A percentile compares a stretch with the other conserved stretches of the same genome.
These are phyloP conservation scores for Pangasius djambal DNA, from an alignment of 2,797 vertebrate genomes.

Conservation along the genomic window DNA sequence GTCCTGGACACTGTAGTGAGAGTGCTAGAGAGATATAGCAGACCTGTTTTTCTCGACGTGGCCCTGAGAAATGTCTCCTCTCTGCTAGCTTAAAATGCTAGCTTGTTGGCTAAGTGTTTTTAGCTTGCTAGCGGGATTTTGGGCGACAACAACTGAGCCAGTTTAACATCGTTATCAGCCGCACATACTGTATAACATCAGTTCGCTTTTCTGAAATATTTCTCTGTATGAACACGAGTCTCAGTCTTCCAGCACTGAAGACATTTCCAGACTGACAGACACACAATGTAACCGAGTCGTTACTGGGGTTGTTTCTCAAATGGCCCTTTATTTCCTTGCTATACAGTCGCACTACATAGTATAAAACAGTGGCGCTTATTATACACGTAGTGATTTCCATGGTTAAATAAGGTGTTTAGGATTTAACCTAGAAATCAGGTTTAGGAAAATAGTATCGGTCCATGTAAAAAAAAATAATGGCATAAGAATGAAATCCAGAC, in stretches of 20 bases:
- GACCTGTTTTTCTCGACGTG: background rate
- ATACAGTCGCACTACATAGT: background rate
- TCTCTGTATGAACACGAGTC: no score
- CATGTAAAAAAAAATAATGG: background rate
- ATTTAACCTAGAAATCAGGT: background rate
- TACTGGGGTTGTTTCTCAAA: background rate
- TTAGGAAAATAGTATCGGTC: background rate
- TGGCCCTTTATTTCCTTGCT: background rate
- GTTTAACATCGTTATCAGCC: background rate
- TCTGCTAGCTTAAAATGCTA: background rate
- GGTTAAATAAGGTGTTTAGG: background rate
- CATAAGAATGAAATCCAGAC: background rate
- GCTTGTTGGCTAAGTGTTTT: conserved; percentile 9
- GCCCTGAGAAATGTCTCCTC: background rate
- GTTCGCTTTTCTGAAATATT: background rate
- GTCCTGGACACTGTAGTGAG: background rate
- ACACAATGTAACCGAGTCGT: background rate
- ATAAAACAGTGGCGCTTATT: background rate
- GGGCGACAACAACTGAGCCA: background rate
- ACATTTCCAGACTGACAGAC: background rate
- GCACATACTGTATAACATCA: background rate
- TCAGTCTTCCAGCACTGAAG: background rate
- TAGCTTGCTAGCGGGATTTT: conserved; percentile 11
- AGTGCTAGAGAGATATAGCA: background rate
- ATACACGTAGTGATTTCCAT: background rate